phyloP scores from a whole-genome alignment of 1,140 invertebrate genomes.

The Diuraphis noxia region DNA sequence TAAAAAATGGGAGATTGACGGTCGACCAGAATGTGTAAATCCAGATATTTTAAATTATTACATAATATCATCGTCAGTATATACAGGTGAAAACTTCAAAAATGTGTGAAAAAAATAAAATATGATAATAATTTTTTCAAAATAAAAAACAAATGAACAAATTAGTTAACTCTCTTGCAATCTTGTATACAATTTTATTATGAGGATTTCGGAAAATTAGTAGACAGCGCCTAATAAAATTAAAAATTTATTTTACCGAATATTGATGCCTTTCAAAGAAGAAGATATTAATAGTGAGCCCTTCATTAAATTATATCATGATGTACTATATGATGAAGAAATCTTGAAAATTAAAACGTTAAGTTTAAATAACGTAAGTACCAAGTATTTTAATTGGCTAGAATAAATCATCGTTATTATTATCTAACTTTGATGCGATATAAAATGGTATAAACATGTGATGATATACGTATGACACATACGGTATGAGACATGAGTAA shows the following conservation, averaged over 20 bases:
- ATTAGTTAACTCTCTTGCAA: too few species aligned
- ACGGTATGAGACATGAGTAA: too few species aligned
- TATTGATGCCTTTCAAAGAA: conserved; percentile 23
- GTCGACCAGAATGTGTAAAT: background rate
- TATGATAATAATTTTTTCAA: too few species aligned
- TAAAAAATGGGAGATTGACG: background rate
- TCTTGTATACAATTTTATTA: too few species aligned
- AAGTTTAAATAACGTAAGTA: background rate
- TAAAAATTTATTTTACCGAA: background rate
- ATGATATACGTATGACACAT: too few species aligned
- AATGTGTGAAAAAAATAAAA: too few species aligned
- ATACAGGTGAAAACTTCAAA: conserved; percentile 3
- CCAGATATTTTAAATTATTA: background rate
- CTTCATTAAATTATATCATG: background rate
- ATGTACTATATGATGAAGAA: conserved; percentile 1
- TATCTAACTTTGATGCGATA: too few species aligned
- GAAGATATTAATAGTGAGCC: background rate
- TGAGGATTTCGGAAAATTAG: too few species aligned
- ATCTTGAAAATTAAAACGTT: background rate
- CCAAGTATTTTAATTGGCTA: background rate
- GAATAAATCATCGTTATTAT: too few species aligned
- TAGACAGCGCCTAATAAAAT: background rate
- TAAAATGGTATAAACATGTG: too few species aligned
- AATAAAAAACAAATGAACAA: too few species aligned
- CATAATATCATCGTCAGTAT: background rate